Conservation (phyloP, 2,113 vertebrate genomes). For the Tupaia chinensis region DNA sequence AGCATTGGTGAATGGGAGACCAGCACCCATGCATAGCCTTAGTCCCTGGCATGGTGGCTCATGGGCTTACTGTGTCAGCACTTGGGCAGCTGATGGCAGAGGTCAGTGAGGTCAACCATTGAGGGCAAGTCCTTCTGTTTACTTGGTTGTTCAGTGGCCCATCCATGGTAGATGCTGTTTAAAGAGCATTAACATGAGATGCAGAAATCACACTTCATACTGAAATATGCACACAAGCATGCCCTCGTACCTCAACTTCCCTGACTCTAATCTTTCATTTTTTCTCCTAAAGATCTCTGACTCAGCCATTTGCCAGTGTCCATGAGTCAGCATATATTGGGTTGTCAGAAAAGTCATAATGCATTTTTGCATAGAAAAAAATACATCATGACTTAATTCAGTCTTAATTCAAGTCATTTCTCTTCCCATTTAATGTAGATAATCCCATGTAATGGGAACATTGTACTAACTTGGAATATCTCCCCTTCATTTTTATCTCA, state of each 20-base stretch:
- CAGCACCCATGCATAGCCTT: background rate
- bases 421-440: background rate
- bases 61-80: background rate
- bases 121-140: background rate
- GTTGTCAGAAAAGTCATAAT: too few relatives aligned
- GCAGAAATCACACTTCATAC: background rate
- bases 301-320: background rate
- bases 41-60: background rate
- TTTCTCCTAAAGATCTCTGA: background rate
- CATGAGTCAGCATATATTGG: background rate
- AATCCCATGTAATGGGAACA: background rate
- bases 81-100: background rate
- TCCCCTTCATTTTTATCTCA: background rate
- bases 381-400: too few relatives aligned
- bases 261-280: background rate
- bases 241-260: background rate
- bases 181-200: background rate
- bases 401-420: background rate
- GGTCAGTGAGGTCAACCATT: background rate
- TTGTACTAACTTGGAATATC: background rate
- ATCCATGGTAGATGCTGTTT: background rate
- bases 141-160: background rate
- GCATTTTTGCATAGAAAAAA: too few relatives aligned
- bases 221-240: background rate
- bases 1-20: too few relatives aligned